A percentile compares a stretch with the other conserved stretches of the same genome.
phyloP scores from a whole-genome alignment of 1,140 invertebrate species.

The Heliconius himera region DNA sequence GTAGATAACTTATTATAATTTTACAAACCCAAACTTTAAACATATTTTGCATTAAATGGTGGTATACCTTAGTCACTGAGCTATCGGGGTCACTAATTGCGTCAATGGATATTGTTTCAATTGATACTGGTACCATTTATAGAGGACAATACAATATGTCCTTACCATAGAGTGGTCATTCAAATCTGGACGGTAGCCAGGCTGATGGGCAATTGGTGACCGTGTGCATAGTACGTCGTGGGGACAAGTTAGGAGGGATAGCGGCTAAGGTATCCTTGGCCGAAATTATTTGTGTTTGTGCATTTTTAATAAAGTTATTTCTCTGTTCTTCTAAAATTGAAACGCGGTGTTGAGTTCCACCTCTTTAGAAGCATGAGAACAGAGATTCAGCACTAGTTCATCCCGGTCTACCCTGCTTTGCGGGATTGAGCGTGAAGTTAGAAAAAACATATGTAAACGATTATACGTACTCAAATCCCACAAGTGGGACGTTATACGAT shows the following conservation, averaged over 20 bases:
- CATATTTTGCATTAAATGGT: background rate
- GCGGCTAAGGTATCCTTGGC: background rate
- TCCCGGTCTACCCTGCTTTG: too few species aligned
- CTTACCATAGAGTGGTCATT: constrained; percentile 28
- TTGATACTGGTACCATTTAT: constrained; percentile 33
- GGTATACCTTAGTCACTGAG: background rate
- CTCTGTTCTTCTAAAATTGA: too few species aligned
- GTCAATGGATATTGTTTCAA: constrained; percentile 18
- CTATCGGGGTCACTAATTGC: constrained; percentile 14
- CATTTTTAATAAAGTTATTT: too few species aligned
- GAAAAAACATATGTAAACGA: too few species aligned
- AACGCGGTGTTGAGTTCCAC: too few species aligned
- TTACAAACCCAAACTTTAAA: background rate
- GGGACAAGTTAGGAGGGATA: background rate
- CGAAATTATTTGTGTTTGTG: too few species aligned
- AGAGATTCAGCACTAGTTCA: too few species aligned
- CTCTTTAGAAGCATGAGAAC: too few species aligned
- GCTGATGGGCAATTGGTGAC: background rate
- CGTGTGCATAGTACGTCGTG: background rate
- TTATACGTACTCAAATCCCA: too few species aligned
- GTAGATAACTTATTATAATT: too few species aligned
- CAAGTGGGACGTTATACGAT: too few species aligned
- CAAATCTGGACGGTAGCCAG: constrained; percentile 38
- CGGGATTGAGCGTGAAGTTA: too few species aligned
- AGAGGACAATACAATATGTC: constrained; percentile 36